Base-by-base conservation (phyloP, 2,888 invertebrate species). In the Leptinotarsa rubiginosa region DNA sequence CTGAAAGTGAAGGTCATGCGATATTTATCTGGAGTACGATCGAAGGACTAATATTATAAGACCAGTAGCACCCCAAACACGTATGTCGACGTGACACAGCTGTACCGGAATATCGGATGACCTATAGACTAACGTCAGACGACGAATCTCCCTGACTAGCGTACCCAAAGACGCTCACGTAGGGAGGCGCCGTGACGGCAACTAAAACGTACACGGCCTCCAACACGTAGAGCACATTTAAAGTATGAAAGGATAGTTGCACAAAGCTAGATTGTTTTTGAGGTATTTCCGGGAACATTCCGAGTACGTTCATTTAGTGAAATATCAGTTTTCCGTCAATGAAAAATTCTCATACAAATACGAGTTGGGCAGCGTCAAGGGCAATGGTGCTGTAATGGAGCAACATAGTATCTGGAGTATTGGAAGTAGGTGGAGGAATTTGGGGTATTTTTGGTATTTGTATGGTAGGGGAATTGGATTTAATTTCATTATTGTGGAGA, bases 51-150 rank as follows among this genome's bases (percentile, higher is more conserved):
- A 69, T 70, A 66, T 75, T 85, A 85, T 84, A 80, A 85, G 84
- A 84, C 85, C 83, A 85, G 85, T 86, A 85, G 85, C 83, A 86
- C 83, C 86, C 87, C 81, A 84, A 85, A 86, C 87, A 86, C 86
- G 87, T 87, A 86, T 85, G 85, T 79, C 81, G 85, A 87, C 87
- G 87, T 87, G 87, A 86, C 86, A 84, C 87, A 86, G 86, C 86
- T 86, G 86, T 86, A 85, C 85, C 84, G 83, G 84, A 84, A 84
- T 85, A 86, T 85, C 85, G 83, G 86, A 86, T 86, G 87, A 85
- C 86, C 86, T 85, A 86, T 84, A 84, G 85, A 83, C 85, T 84
- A 85, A 83, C 84, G 85, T 84, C 84, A 84, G 84, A 83, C 83
- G 83, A 82, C 82, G 83, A 84, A 82, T 83, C 83, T 84, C 81